Base-by-base conservation (phyloP, 2,797 vertebrate genomes). In the Otus scops region DNA sequence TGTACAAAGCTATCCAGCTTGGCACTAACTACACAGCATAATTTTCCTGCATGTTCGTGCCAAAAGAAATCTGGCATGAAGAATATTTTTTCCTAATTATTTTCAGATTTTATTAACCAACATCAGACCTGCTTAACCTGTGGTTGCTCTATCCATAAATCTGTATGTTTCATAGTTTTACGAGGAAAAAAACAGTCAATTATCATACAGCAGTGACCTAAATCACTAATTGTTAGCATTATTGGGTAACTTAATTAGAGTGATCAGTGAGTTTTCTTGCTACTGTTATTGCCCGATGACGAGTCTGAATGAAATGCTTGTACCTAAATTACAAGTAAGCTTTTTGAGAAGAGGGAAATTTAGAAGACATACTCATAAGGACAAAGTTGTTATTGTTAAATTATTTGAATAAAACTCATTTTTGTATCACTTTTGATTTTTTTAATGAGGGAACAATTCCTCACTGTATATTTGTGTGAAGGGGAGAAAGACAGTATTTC, bases 91-190 rank as follows among this genome's bases (percentile, higher is more conserved):
- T 84, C 74, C 78, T 68, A 85, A 92, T 97, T 95, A 97, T 97
- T 97, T 96, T 94, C 88, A 91, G 67, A 78, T 90, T 96, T 97
- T 97, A 94, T 97, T 97, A 97, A 96, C 47, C 82, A 79, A 60
- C 81, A 88, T 67, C 70, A 97, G 60, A 73, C 67, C 85, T 96
- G 56, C 77, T 96, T 92, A 97, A 89, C 75, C 88, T 96, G 19
- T 85, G 18, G 24, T 84, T 93, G 38, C 67, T 51, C 19, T 89
- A 53, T 70, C 59, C 39, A 63, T 95, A 93, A 94, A 89, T 95
- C 85, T 91, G 70, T 93, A 73, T 27, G 28, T 93, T 96, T 85
- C 63, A 76, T 61, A 92, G 59, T 56, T 96, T 93, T 69, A 48
- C 5, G 8, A 77, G 54, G 7, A 71, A 81, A 86, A 65, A 39